Conservation (phyloP, 2,888 invertebrate species). For the Erebia aethiops region DNA sequence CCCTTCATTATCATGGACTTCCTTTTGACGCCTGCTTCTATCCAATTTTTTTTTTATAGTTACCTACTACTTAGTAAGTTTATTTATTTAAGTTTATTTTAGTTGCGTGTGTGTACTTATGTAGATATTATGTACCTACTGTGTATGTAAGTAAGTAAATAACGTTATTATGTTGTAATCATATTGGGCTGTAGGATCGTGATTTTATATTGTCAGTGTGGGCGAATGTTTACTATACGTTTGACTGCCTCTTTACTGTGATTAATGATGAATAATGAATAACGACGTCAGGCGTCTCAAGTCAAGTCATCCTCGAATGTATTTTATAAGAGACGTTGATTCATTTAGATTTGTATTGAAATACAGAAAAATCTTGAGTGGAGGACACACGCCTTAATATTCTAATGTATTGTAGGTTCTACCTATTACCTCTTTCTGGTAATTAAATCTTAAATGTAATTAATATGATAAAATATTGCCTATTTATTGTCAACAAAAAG, state of each 20-base stretch:
- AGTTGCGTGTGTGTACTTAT: neutral
- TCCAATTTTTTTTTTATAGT: too few species aligned
- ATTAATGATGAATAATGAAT: conserved; percentile 24
- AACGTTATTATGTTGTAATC: conserved; percentile 10
- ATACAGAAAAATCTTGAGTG: neutral
- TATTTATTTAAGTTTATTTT: too few species aligned
- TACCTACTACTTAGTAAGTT: too few species aligned
- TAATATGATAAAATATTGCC: too few species aligned
- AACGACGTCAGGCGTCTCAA: conserved; percentile 12
- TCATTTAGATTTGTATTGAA: conserved; percentile 10
- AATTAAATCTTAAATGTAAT: neutral
- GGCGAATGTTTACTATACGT: conserved; percentile 20
- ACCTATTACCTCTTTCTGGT: too few species aligned
- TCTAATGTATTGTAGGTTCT: too few species aligned
- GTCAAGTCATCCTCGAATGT: conserved; percentile 8
- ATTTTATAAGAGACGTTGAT: conserved; percentile 21
- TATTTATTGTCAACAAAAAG: too few species aligned
- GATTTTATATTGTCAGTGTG: conserved; percentile 13
- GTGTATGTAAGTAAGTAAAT: conserved; percentile 12
- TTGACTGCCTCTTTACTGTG: conserved; percentile 13
- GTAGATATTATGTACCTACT: neutral
- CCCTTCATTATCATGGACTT: too few species aligned
- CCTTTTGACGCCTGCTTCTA: too few species aligned
- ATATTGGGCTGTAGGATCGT: conserved; percentile 10
- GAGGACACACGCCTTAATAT: neutral